phyloP scores from a whole-genome alignment of 2,113 vertebrate genomes.

The Tupaia chinensis region DNA sequence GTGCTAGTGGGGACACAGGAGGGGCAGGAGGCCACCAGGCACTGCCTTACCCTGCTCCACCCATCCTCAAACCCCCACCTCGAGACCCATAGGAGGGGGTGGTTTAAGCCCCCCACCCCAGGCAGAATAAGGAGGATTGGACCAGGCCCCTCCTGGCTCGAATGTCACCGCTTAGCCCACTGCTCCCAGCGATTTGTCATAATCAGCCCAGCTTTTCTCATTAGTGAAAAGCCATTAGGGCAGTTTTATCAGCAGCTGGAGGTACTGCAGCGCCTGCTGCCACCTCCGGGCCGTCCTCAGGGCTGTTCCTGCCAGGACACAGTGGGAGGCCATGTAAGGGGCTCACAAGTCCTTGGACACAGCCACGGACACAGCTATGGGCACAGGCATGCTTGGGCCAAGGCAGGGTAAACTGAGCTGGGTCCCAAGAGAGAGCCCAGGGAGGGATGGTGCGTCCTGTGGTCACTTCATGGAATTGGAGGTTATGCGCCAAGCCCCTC shows the following conservation, averaged over 20 bases:
- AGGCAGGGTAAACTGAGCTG: constrained; percentile 79
- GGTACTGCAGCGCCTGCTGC: constrained; percentile 80
- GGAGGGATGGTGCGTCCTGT: constrained; percentile 61
- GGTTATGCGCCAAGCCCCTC: too few species aligned
- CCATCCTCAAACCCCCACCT: too few species aligned
- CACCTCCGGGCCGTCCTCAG: neutral
- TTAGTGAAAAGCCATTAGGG: constrained; percentile 97
- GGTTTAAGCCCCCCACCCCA: too few species aligned
- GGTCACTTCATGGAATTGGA: neutral
- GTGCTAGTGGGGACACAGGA: too few species aligned
- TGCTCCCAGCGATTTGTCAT: constrained; percentile 97
- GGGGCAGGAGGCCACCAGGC: neutral
- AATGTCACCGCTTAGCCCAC: constrained; percentile 97
- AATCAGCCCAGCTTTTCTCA: constrained; percentile 98
- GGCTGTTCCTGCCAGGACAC: neutral
- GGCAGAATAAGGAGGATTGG: too few species aligned
- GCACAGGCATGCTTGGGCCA: rapidly evolving
- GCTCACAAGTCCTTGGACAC: too few species aligned
- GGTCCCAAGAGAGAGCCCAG: constrained; percentile 87
- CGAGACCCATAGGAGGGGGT: too few species aligned
- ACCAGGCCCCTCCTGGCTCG: constrained; percentile 86
- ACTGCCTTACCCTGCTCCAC: too few species aligned
- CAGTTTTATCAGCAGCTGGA: constrained; percentile 92
- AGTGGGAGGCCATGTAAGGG: neutral
- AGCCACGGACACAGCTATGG: neutral